A percentile compares a stretch with the other conserved stretches of the same genome.
These are phyloP conservation scores for Xestia rhomboidea DNA, from an alignment of 2,888 invertebrate genomes.

Conservation along the genomic window DNA sequence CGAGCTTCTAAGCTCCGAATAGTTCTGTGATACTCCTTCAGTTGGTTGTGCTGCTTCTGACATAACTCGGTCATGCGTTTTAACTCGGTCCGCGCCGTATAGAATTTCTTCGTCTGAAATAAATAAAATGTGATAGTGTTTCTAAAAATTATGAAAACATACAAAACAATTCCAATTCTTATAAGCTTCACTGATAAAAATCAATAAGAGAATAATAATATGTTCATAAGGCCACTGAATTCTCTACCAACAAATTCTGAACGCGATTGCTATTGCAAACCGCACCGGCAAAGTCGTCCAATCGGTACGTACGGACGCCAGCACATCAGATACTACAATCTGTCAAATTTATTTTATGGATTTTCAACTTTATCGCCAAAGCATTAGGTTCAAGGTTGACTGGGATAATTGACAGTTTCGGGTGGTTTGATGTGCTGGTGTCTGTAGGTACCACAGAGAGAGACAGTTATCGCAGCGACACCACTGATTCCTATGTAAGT, in stretches of 20 bases:
- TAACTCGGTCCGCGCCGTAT: slow-evolving; percentile 82
- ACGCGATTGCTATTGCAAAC: background rate
- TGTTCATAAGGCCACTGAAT: no score
- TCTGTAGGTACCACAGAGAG: background rate
- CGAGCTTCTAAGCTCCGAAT: slow-evolving; percentile 82
- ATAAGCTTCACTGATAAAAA: background rate
- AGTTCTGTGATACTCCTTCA: slow-evolving; percentile 84
- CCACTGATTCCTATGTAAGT: background rate
- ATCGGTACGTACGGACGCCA: background rate
- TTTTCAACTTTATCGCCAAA: no score
- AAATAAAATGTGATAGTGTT: slow-evolving; percentile 3
- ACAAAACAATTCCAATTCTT: background rate
- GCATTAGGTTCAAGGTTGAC: no score
- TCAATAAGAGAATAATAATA: no score
- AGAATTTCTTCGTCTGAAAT: slow-evolving; percentile 86
- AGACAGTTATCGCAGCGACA: background rate
- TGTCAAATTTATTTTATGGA: no score
- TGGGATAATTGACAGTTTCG: no score
- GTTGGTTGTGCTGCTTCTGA: slow-evolving; percentile 85
- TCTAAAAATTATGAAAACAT: background rate
- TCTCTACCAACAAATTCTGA: background rate
- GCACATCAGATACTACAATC: no score
- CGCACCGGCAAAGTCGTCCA: background rate
- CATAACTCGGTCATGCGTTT: slow-evolving; percentile 85
- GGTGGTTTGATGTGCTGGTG: no score